Evolutionary conservation across 2,888 invertebrate genomes (phyloP), one percentile per base, ranked within the genome.

Genomic region (Lasioglossum vierecki): DNA sequence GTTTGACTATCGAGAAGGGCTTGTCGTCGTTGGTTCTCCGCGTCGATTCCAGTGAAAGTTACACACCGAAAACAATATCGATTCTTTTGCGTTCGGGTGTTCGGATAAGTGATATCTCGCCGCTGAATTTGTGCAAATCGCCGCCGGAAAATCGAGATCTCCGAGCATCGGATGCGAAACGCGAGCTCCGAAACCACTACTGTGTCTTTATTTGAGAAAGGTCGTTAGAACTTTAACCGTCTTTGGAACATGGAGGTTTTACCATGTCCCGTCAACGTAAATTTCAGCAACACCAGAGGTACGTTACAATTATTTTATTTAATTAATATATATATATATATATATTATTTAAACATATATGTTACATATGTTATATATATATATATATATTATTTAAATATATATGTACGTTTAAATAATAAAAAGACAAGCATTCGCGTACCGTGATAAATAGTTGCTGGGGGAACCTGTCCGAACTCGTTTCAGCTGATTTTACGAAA

Each of bases 231-330:
- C 57, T 57, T 88, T 79, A 77, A 76, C 46, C 63, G 70, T 80
- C 63, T 72, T 53, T 81, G 96, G 94, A 96, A 96, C 95, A 97
- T 97, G 97, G 97, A 97, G 96, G 97, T 97, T 95, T 96, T 97
- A 95, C 97, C 97, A 95, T 97, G 97, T 95, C 97, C 97, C 95
- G 97, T 97, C 95, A 96, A 96, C 95, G 97, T 97, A 95, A 97
- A 97, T 96, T 97, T 97, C 96, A 97, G 96, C 95, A 97, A 96
- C 95, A 96, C 96, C 95, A 97, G 97, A 97, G 97, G 97, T 97
- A 95, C 96, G 96, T n/a, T n/a, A n/a, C n/a, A n/a, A n/a, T n/a
- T n/a, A n/a, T n/a, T n/a, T n/a, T n/a, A n/a, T n/a, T n/a, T n/a
- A n/a, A n/a, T n/a, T n/a, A n/a, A n/a, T n/a, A n/a, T n/a, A n/a